Evolutionary conservation across 2,888 invertebrate genomes (phyloP).

Genomic region (Acholoe squamosa): DNA sequence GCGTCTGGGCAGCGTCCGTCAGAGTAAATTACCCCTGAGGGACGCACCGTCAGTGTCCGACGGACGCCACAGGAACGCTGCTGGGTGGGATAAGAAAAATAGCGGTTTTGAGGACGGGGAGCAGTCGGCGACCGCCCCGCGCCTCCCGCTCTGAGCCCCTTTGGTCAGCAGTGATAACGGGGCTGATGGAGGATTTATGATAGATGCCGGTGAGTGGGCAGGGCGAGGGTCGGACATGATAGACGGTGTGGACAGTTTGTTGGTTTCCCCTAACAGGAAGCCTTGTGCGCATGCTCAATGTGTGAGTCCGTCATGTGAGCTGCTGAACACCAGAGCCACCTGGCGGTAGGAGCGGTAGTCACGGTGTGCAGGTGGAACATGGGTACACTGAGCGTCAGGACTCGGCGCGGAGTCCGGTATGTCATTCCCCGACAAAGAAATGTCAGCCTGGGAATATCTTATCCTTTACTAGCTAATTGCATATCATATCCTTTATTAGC

Average conservation of each 20-base stretch:
- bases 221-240: constrained; percentile 22
- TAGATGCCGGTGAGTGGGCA: constrained; percentile 42
- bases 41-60: neutral
- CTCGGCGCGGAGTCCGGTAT: too few relatives aligned
- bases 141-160: neutral
- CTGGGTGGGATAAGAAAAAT: constrained; percentile 43
- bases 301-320: too few relatives aligned
- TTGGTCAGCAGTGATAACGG: constrained; percentile 56
- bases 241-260: constrained; percentile 39
- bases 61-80: neutral
- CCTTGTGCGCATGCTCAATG: neutral
- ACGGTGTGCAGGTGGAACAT: too few relatives aligned
- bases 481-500: too few relatives aligned
- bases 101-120: neutral
- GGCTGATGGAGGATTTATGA: constrained; percentile 63
- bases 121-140: neutral
- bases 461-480: too few relatives aligned
- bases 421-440: too few relatives aligned
- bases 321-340: too few relatives aligned
- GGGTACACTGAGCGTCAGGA: too few relatives aligned
- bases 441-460: too few relatives aligned
- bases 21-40: constrained; percentile 37
- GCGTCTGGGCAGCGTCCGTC: neutral
- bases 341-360: too few relatives aligned
- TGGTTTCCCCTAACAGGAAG: neutral